Evolutionary conservation across 2,888 invertebrate genomes (phyloP).

Genomic region (Drosophila kuntzei): DNA sequence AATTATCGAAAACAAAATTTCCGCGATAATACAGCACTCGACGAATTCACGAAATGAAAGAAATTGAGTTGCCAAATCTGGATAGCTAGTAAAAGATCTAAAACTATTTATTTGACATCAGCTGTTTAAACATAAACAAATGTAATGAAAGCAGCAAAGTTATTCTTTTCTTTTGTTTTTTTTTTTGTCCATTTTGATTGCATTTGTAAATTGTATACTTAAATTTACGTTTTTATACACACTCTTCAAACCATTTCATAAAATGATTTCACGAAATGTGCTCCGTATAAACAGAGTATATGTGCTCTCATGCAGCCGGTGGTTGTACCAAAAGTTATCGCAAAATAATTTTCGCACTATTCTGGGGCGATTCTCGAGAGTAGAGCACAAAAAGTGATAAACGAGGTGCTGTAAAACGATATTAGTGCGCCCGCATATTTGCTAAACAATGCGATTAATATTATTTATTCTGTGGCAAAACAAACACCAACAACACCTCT

Average conservation of each 20-base stretch:
- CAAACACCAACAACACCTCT: conserved; percentile 49
- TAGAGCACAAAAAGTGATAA: conserved; percentile 44
- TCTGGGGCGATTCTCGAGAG: conserved; percentile 24
- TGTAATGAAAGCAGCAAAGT: not conserved
- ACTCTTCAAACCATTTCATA: not conserved
- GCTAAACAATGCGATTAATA: conserved; percentile 68
- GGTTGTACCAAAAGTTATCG: conserved; percentile 68
- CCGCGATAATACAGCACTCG: not conserved
- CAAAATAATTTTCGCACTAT: conserved; percentile 64
- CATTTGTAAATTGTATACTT: too few relatives aligned
- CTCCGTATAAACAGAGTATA: not conserved
- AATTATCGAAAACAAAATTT: not conserved
- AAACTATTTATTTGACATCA: not conserved
- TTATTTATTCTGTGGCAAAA: conserved; percentile 73
- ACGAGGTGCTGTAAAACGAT: conserved; percentile 51
- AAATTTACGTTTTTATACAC: too few relatives aligned
- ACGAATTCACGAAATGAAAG: too few relatives aligned
- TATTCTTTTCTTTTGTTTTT: not conserved
- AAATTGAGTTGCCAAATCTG: too few relatives aligned
- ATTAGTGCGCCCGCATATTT: conserved; percentile 57
- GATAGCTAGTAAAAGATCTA: too few relatives aligned
- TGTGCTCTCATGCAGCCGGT: conserved; percentile 80
- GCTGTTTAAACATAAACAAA: not conserved
- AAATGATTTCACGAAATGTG: not conserved
- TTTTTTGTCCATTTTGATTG: not conserved